These are phyloP conservation scores for Augochlora pura DNA, from an alignment of 1,140 invertebrate genomes.

Conservation along the genomic window DNA sequence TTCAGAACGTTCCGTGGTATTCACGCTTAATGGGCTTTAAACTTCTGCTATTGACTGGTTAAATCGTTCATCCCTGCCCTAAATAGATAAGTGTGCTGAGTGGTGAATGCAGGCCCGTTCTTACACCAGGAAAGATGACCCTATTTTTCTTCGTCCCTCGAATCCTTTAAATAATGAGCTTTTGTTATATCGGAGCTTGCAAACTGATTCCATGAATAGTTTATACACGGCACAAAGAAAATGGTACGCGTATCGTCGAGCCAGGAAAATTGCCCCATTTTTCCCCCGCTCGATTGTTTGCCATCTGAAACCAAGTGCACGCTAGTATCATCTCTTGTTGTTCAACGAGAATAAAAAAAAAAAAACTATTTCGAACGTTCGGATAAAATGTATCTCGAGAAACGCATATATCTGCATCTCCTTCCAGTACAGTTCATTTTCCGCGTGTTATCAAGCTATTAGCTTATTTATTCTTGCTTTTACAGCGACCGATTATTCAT, in stretches of 20 bases:
- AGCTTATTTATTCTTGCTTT: too few relatives aligned
- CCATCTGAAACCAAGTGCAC: background rate
- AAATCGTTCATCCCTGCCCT: background rate
- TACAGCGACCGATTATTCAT: too few relatives aligned
- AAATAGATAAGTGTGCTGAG: background rate
- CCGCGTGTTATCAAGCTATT: too few relatives aligned
- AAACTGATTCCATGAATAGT: background rate
- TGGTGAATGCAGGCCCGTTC: constrained; percentile 11
- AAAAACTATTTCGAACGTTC: too few relatives aligned
- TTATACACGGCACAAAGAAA: background rate
- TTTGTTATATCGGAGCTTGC: background rate
- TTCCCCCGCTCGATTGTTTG: background rate
- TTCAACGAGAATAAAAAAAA: too few relatives aligned
- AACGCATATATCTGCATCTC: too few relatives aligned
- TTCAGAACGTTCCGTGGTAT: background rate
- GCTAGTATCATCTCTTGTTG: too few relatives aligned
- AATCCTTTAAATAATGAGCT: constrained; percentile 10
- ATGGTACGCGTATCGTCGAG: background rate
- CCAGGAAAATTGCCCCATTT: background rate
- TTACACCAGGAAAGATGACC: background rate
- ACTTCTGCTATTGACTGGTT: background rate
- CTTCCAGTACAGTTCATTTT: too few relatives aligned
- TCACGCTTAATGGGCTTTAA: background rate
- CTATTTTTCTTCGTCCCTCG: background rate
- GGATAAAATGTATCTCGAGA: too few relatives aligned